These are phyloP conservation scores for Arizona elegans DNA, from an alignment of 2,113 vertebrate genomes.

Conservation along the genomic window DNA sequence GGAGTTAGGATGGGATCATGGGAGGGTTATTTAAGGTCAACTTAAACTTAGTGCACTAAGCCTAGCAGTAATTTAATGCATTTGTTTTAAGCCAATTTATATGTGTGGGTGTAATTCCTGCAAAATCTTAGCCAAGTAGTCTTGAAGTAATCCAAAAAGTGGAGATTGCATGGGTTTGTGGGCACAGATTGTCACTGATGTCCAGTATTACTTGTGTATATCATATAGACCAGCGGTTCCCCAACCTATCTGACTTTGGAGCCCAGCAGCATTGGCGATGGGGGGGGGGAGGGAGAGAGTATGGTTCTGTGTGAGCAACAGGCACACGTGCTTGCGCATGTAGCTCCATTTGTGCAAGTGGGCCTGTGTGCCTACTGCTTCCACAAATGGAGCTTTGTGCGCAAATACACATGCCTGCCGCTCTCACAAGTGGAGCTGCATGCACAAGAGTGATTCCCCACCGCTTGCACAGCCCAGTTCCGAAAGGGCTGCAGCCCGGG, in stretches of 20 bases:
- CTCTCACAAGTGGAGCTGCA: too few species aligned
- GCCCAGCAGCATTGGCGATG: too few species aligned
- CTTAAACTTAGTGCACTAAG: background rate
- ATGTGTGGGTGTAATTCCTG: background rate
- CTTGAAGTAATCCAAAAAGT: background rate
- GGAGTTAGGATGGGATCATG: background rate
- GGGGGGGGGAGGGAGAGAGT: too few species aligned
- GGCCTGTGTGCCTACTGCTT: too few species aligned
- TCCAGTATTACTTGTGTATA: background rate
- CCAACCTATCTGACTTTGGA: too few species aligned
- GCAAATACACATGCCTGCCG: too few species aligned
- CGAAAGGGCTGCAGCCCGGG: too few species aligned
- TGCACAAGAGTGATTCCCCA: too few species aligned
- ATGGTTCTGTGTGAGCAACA: background rate
- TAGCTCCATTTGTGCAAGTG: background rate
- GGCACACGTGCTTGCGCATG: background rate
- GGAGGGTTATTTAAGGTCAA: background rate
- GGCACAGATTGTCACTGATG: background rate
- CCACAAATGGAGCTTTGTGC: too few species aligned
- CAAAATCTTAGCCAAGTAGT: background rate
- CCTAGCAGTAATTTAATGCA: background rate
- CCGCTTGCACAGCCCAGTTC: too few species aligned
- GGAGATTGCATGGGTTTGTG: background rate
- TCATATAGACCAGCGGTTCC: background rate
- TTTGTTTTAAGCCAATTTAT: background rate